phyloP scores from a whole-genome alignment of 1,140 invertebrate species.

The Cyphomyrmex costatus region DNA sequence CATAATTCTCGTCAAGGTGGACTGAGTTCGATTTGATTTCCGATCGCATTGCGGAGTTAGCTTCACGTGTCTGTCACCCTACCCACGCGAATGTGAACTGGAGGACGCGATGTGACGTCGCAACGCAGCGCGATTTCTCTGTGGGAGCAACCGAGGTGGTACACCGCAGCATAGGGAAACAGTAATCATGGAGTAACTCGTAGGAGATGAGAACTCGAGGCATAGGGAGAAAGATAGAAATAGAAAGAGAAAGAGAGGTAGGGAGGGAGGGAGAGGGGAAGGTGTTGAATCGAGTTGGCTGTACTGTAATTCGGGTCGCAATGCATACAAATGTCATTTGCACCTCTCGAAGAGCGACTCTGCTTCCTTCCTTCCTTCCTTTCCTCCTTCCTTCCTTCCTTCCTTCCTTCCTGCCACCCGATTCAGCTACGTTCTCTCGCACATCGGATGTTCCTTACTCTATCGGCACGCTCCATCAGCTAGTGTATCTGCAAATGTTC shows the following conservation, averaged over 20 bases:
- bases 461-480: constrained; percentile 43
- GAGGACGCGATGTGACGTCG: background rate
- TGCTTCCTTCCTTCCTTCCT: constrained; percentile 61
- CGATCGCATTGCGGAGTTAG: background rate
- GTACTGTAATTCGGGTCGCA: constrained; percentile 82
- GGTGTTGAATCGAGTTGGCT: constrained; percentile 81
- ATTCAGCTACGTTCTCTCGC: constrained; percentile 11
- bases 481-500: constrained; percentile 4
- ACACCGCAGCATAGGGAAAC: constrained; percentile 80
- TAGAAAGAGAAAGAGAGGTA: constrained; percentile 42
- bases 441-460: constrained; percentile 54
- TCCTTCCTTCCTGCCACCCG: constrained; percentile 9
- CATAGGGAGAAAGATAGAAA: constrained; percentile 24
- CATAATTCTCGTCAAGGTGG: background rate
- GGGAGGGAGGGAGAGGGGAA: constrained; percentile 48
- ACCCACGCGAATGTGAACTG: constrained; percentile 5
- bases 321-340: constrained; percentile 87
- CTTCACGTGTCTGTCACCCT: constrained; percentile 16
- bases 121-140: constrained; percentile 59
- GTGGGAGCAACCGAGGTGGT: constrained; percentile 68
- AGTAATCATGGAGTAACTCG: constrained; percentile 82
- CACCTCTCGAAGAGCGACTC: constrained; percentile 75
- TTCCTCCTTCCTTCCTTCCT: constrained; percentile 10
- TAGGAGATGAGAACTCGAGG: constrained; percentile 51
- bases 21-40: constrained; percentile 5